Conservation (phyloP, 2,888 invertebrate genomes). For the Cataglyphis rosenhaueri region DNA sequence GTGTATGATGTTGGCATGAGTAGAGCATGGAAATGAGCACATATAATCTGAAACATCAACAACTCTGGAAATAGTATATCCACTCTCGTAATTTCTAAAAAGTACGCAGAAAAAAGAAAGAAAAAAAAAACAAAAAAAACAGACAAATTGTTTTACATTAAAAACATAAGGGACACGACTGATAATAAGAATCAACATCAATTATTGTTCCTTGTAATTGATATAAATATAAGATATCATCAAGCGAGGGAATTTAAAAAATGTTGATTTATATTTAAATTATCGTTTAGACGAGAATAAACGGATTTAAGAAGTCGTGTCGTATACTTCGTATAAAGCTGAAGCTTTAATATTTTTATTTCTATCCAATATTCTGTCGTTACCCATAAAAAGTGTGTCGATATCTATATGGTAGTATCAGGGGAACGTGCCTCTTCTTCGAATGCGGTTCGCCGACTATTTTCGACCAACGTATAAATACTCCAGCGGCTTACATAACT, state of each 20-base stretch:
- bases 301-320: background rate
- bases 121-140: background rate
- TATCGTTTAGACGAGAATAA: background rate
- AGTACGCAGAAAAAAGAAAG: background rate
- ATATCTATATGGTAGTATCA: constrained; percentile 18
- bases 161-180: background rate
- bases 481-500: constrained; percentile 64
- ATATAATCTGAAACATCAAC: constrained; percentile 56
- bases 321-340: background rate
- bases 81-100: constrained; percentile 36
- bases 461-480: constrained; percentile 71
- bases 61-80: constrained; percentile 58
- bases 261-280: background rate
- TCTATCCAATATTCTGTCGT: background rate
- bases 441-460: constrained; percentile 63
- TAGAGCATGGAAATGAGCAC: constrained; percentile 22
- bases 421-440: constrained; percentile 21
- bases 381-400: constrained; percentile 10
- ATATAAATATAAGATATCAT: background rate
- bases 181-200: background rate
- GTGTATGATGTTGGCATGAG: constrained; percentile 38
- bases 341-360: background rate
- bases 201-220: background rate
- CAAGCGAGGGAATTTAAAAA: background rate
- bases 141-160: background rate